phyloP scores from a whole-genome alignment of 2,113 vertebrate species.

The Leptobrachium leishanense region DNA sequence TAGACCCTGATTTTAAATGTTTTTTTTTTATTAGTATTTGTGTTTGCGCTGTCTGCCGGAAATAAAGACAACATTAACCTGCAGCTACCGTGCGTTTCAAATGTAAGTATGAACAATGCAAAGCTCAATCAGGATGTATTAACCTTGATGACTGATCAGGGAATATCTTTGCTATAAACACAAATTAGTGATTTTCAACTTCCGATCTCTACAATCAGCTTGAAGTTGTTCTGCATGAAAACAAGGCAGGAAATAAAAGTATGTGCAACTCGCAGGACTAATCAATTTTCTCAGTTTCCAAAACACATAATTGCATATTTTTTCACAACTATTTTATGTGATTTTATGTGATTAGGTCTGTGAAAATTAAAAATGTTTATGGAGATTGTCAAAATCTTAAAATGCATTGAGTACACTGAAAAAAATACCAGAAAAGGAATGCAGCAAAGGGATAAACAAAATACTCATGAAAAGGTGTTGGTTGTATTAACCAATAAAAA shows the following conservation, averaged over 20 bases:
- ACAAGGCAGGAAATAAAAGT: background rate
- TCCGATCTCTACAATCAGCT: slow-evolving; percentile 15
- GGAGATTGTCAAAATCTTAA: too few species aligned
- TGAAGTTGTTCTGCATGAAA: background rate
- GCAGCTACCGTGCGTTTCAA: background rate
- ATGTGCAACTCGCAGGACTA: background rate
- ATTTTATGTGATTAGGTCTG: too few species aligned
- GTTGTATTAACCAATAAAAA: too few species aligned
- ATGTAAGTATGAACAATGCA: background rate
- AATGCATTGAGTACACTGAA: too few species aligned
- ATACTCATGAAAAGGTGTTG: too few species aligned
- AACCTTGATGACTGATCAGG: slow-evolving; percentile 4
- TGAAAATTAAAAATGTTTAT: too few species aligned
- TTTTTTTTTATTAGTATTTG: too few species aligned
- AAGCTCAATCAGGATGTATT: background rate
- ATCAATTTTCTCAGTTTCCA: slow-evolving; percentile 1
- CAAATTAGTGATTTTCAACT: background rate
- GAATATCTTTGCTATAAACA: slow-evolving; percentile 1
- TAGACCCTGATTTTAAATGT: too few species aligned
- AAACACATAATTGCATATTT: background rate
- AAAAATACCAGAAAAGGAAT: too few species aligned
- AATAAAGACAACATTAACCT: background rate
- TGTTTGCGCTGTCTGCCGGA: too few species aligned
- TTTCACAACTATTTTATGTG: background rate
- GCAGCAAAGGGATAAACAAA: too few species aligned